Base-by-base conservation (phyloP, 2,888 invertebrate genomes). In the Cheilosia urbana region DNA sequence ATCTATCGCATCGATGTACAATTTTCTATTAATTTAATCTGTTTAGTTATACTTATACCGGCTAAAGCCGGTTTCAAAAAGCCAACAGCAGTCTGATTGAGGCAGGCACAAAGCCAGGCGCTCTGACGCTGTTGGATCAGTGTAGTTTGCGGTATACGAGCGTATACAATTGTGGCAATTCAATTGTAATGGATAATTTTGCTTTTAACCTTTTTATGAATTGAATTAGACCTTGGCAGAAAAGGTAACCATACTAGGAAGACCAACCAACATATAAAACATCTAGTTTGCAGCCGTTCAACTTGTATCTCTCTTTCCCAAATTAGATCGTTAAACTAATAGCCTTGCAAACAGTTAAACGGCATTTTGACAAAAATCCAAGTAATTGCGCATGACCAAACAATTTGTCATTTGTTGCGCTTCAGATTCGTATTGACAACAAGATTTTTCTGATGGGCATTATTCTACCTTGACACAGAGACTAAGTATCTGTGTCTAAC, bases 181-280 rank as follows among this genome's bases (percentile, higher is more conserved):
- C 53, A 66, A 53, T 66, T 73, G 27, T 49, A 49, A 19, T 51
- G 13, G 24, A 19, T 60, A 47, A 42, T 45, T 42, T 68, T 57
- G 57, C 63, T 49, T 75, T 75, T 75, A 77, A 72, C 77, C 72
- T 82, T 68, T 60, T 53, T 24, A 57, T 58, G 75, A 63, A 65
- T 65, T 68, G 40, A 68, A 7, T 57, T 21, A 27, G 27, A 63
- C 77, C 68, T 78, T 69, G 83, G 55, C 47, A 66, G 60, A 76
- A 53, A 69, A 78, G 68, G 51, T 42, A 69, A n/a, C 19, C 19
- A 42, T 37, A 37, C 37, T 1, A 37, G 37, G 37, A 63, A 68
- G 60, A 57, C 45, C 45, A 47, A 57, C 45, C 45, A 47, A n/a
- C 9, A 47, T 9, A 47, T 9, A 57, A 58, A 21, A 9, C 30